Conservation (phyloP, 2,113 vertebrate species). For the Zapus hudsonius region DNA sequence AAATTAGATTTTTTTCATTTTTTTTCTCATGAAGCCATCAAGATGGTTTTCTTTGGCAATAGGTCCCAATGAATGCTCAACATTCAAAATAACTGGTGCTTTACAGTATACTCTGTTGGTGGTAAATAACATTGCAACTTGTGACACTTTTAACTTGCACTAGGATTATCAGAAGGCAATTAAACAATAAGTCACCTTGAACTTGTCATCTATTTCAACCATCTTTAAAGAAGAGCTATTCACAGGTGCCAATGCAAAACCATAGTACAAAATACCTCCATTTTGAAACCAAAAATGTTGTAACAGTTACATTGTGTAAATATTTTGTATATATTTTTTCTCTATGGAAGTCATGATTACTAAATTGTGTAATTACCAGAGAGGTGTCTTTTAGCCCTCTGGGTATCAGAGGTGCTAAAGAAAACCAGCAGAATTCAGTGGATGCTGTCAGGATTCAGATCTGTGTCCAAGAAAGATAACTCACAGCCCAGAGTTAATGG, state of each 20-base stretch:
- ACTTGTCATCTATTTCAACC: neutral
- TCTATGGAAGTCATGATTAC: neutral
- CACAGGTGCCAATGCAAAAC: neutral
- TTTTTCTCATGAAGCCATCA: accelerated
- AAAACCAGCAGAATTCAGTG: neutral
- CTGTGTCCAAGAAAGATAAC: neutral
- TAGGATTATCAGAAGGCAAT: neutral
- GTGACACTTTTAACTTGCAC: neutral
- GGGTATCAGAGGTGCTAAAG: neutral
- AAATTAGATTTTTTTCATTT: neutral
- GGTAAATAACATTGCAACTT: neutral
- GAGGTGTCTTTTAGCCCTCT: neutral
- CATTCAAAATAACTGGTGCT: neutral
- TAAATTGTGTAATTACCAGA: neutral
- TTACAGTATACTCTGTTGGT: accelerated
- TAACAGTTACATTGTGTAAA: neutral
- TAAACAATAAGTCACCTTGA: neutral
- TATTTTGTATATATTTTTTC: neutral
- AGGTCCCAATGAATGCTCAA: accelerated
- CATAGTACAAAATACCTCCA: neutral
- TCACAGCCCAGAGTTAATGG: neutral
- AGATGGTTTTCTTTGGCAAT: accelerated
- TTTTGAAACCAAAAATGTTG: neutral
- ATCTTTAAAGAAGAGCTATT: neutral
- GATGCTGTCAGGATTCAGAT: neutral